phyloP scores from a whole-genome alignment of 2,888 invertebrate species.

The Apodemia mormo region DNA sequence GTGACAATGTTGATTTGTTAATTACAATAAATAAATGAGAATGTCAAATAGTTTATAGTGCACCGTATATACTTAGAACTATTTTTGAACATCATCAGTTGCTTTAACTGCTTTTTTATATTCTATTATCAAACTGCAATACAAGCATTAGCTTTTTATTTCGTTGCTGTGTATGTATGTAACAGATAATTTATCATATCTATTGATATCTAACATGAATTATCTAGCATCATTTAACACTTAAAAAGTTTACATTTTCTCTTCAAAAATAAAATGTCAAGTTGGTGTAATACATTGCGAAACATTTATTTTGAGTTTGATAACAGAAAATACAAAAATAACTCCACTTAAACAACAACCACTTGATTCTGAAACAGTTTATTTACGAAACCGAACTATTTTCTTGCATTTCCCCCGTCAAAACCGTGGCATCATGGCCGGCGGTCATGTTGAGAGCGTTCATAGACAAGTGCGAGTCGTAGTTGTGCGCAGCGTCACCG shows the following conservation, averaged over 20 bases:
- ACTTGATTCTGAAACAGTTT: conserved; percentile 41
- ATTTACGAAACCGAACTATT: conserved; percentile 68
- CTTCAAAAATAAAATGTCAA: not conserved
- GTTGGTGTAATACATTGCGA: not conserved
- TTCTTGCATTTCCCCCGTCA: conserved; percentile 65
- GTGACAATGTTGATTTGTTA: conserved; percentile 38
- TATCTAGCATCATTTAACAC: not conserved
- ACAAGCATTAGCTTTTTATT: not conserved
- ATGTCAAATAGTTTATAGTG: conserved; percentile 53
- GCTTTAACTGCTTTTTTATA: conserved; percentile 45
- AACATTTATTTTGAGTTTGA: conserved; percentile 1
- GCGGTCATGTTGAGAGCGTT: conserved; percentile 79
- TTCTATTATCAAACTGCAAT: conserved; percentile 35
- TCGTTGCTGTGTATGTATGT: not conserved
- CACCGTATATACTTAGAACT: conserved; percentile 59
- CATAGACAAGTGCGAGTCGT: conserved; percentile 69
- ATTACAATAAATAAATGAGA: conserved; percentile 40
- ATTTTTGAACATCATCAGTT: conserved; percentile 81
- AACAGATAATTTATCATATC: not conserved
- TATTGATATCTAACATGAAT: not conserved
- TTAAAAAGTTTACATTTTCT: not conserved
- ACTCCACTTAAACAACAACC: conserved; percentile 45
- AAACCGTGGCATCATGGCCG: conserved; percentile 75
- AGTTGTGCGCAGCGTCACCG: conserved; percentile 72
- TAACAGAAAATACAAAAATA: conserved; percentile 39